phyloP scores from a whole-genome alignment of 2,113 vertebrate species.

The Acinonyx jubatus region DNA sequence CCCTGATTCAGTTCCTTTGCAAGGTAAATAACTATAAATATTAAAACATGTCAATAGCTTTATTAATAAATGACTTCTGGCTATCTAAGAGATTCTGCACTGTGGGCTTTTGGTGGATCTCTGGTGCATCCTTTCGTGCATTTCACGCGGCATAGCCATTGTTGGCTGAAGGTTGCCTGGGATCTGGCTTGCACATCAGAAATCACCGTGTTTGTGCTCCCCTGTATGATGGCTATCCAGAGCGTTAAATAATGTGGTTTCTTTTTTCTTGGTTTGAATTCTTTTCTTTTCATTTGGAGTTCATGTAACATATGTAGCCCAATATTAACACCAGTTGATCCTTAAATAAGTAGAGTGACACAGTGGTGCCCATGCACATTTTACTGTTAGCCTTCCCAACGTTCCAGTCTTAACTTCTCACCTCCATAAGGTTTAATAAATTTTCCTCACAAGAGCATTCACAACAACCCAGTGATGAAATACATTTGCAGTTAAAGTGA shows the following conservation, averaged over 20 bases:
- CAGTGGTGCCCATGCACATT: fast-evolving
- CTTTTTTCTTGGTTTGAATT: not conserved
- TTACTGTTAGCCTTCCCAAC: not conserved
- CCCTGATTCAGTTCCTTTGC: constrained; percentile 78
- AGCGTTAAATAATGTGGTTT: not conserved
- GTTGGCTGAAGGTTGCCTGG: not conserved
- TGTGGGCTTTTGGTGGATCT: not conserved
- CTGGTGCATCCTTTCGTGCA: not conserved
- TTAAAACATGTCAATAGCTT: constrained; percentile 80
- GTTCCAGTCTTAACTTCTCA: not conserved
- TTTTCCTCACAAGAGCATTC: not conserved
- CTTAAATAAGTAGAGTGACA: not conserved
- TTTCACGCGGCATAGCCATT: not conserved
- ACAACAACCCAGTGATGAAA: not conserved
- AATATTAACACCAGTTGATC: not conserved
- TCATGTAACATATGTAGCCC: not conserved
- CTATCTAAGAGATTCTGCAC: not conserved
- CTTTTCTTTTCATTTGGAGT: not conserved
- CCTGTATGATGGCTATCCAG: not conserved
- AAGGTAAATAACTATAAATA: constrained; percentile 82
- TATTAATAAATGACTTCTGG: constrained; percentile 80
- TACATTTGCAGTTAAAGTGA: not conserved
- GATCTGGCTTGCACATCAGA: not conserved
- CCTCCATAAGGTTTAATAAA: not conserved
- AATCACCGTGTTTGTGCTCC: not conserved